Percentiles rank a stretch among this genome's conserved stretches.
Evolutionary conservation across 2,888 invertebrate genomes (phyloP).

Genomic region (Heteromyza rotundicornis): DNA sequence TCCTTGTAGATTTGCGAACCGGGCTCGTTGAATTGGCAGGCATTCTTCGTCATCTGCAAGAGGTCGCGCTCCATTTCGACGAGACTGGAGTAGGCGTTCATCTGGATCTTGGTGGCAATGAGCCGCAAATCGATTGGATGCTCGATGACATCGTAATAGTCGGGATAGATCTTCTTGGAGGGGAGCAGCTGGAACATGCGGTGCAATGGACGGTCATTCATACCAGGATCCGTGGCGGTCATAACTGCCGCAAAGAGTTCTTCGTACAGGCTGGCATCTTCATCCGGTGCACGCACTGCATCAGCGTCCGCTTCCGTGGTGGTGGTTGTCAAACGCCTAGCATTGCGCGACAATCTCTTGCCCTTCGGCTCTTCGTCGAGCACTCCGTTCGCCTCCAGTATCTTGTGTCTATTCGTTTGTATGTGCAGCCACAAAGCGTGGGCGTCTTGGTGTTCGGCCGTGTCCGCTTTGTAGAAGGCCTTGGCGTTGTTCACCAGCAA

Average conservation of each 20-base stretch:
- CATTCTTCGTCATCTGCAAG: constrained; percentile 89
- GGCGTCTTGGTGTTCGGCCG: constrained; percentile 89
- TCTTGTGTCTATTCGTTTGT: constrained; percentile 61
- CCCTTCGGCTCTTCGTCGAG: constrained; percentile 55
- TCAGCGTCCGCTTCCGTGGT: constrained; percentile 69
- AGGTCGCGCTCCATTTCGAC: constrained; percentile 90
- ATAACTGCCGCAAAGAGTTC: constrained; percentile 88
- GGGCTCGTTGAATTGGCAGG: constrained; percentile 94
- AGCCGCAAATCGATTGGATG: constrained; percentile 93
- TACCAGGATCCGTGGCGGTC: constrained; percentile 76
- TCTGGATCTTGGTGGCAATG: constrained; percentile 90
- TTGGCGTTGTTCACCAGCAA: constrained; percentile 93
- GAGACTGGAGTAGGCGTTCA: constrained; percentile 77
- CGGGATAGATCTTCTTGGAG: constrained; percentile 90
- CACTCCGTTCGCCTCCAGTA: constrained; percentile 56
- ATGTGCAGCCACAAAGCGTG: constrained; percentile 86
- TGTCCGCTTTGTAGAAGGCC: constrained; percentile 88
- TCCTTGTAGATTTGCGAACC: constrained; percentile 96
- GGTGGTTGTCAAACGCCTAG: constrained; percentile 52
- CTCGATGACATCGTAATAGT: constrained; percentile 93
- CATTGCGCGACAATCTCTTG: constrained; percentile 54
- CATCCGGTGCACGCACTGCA: constrained; percentile 75
- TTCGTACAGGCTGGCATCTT: constrained; percentile 79
- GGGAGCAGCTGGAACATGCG: constrained; percentile 90
- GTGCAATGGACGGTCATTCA: constrained; percentile 81